Base-by-base conservation (phyloP, 2,113 vertebrate genomes). In the Chaetops frenatus region DNA sequence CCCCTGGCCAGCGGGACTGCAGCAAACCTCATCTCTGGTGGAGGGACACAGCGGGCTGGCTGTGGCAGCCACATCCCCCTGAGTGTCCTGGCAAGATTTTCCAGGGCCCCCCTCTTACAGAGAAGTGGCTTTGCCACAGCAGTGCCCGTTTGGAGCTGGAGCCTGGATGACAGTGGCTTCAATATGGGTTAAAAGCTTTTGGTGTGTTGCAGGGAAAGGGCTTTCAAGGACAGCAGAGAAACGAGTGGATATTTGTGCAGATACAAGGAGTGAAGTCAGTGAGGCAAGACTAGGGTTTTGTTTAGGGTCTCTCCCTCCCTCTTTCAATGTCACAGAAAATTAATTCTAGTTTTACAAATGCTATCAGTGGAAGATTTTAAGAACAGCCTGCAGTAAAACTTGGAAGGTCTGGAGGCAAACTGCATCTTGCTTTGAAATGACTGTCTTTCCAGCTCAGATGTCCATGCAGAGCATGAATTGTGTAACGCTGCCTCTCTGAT, bases 381-480 rank as follows among this genome's bases (percentile, higher is more conserved):
- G 72, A 89, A 66, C 58, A 91, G 81, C 88, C 92, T 81, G 66
- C 67, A 86, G 95, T 79, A 86, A 81, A 94, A 90, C 47, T 54
- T 65, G 15, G 33, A 57, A 66, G 42, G 77, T 94, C 93, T 88
- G 0, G n/a, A 91, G 94, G 91, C 91, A 89, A 95, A 90, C 66
- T 92, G 69, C 60, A 69, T 66, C 69, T 90, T 90, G 58, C 91
- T 96, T 90, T 93, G 94, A 86, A 95, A 62, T 77, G 1, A 40
- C 64, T 91, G 91, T 77, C 92, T 93, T 77, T 65, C 88, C 60
- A 93, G 86, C 79, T 95, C 84, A 92, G 64, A 80, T 95, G 88
- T 91, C 88, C 33, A 15, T 12, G 15, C 28, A 31, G 58, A 69
- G 25, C 60, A 69, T 31, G 56, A 12, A 65, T 72, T 81, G 93